phyloP scores from a whole-genome alignment of 2,888 invertebrate species.

The Hartigia nigra region DNA sequence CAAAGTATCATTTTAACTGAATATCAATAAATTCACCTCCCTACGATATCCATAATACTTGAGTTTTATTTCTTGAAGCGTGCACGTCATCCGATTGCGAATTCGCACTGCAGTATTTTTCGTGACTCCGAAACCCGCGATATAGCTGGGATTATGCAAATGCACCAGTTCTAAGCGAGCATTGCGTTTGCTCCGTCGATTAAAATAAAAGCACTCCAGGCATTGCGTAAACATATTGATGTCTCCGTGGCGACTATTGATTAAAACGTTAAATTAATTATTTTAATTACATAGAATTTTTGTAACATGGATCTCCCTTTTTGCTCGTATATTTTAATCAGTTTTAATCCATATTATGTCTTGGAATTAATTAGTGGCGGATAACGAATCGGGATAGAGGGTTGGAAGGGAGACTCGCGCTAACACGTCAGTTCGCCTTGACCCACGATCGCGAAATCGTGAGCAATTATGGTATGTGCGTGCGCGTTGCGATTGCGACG shows the following conservation, averaged over 20 bases:
- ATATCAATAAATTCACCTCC: slow-evolving; percentile 45
- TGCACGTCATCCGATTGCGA: not conserved
- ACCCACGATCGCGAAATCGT: not conserved
- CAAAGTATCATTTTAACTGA: slow-evolving; percentile 47
- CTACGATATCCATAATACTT: not conserved
- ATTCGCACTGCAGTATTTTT: not conserved
- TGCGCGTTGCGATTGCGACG: not conserved
- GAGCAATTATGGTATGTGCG: not conserved
- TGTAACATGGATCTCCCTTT: not conserved
- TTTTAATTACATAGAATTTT: not conserved
- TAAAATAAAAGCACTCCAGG: not conserved
- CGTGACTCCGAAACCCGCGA: not conserved
- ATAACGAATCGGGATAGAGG: not conserved
- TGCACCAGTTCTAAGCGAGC: not conserved
- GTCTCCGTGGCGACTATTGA: not conserved
- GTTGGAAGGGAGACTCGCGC: not conserved
- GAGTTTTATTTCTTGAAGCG: not conserved
- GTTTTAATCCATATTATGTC: not conserved
- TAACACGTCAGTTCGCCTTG: not conserved
- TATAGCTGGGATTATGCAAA: not conserved
- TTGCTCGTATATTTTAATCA: not conserved
- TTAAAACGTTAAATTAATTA: not conserved
- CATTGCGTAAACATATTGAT: not conserved
- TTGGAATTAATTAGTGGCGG: not conserved
- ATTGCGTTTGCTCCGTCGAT: not conserved